A percentile compares a stretch with the other conserved stretches of the same genome.
Conservation (phyloP, 2,797 vertebrate genomes). For the Coilia nasus region DNA sequence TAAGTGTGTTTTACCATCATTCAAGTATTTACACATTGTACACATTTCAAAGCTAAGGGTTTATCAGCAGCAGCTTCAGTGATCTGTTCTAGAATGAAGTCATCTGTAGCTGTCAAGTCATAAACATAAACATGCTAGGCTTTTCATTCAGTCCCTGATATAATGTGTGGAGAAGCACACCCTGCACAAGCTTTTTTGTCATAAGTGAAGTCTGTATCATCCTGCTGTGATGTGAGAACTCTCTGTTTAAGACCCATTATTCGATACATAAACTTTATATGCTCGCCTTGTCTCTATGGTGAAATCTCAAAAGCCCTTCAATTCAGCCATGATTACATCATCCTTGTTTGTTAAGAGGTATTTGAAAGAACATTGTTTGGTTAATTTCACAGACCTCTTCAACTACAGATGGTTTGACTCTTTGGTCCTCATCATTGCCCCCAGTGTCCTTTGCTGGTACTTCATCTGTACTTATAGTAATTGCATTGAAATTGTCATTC, state of each 20-base stretch:
- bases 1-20: no score
- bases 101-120: conserved; percentile 40
- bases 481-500: background rate
- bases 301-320: conserved; percentile 41
- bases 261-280: conserved; percentile 39
- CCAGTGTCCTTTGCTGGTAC: background rate
- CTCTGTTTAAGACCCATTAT: conserved; percentile 46
- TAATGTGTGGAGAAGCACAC: conserved; percentile 47
- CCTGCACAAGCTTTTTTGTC: conserved; percentile 51
- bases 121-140: conserved; percentile 29
- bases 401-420: background rate
- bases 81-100: conserved; percentile 50
- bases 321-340: conserved; percentile 35
- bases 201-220: conserved; percentile 43
- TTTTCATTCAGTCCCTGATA: conserved; percentile 50
- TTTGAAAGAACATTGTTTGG: conserved; percentile 41
- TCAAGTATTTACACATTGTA: no score
- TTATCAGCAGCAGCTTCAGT: conserved; percentile 47
- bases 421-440: background rate
- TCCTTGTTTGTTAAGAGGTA: conserved; percentile 43
- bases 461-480: background rate
- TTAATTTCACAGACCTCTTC: conserved; percentile 35
- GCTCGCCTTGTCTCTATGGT: conserved; percentile 49
- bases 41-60: background rate
- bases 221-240: conserved; percentile 47